These are phyloP conservation scores for fruit fly (Drosophila melanogaster) DNA, from an alignment of 1,140 invertebrate species.

Conservation along the genomic window DNA sequence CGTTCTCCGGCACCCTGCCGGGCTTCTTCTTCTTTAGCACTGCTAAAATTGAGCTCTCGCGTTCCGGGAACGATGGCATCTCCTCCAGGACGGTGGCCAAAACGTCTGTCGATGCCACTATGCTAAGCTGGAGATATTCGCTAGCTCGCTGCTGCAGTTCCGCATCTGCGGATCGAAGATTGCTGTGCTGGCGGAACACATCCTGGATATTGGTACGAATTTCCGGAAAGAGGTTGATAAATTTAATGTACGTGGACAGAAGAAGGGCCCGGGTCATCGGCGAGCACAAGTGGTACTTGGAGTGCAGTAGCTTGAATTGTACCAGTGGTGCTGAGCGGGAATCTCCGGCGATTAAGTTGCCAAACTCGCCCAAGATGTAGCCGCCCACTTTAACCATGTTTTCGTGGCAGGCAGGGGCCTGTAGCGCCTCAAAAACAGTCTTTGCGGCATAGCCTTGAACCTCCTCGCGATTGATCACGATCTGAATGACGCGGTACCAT, in stretches of 20 bases:
- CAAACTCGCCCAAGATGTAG: slow-evolving; percentile 99
- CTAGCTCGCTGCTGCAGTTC: slow-evolving; percentile 99
- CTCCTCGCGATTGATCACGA: slow-evolving; percentile 99
- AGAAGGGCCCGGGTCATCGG: slow-evolving; percentile 97
- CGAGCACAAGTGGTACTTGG: slow-evolving; percentile 99
- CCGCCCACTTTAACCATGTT: slow-evolving; percentile 99
- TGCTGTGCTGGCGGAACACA: slow-evolving; percentile 97
- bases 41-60: slow-evolving; percentile 98
- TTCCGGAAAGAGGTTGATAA: slow-evolving; percentile 99
- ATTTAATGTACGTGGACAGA: slow-evolving; percentile 99
- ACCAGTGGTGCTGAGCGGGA: slow-evolving; percentile 97
- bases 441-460: slow-evolving; percentile 99
- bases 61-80: slow-evolving; percentile 99
- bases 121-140: slow-evolving; percentile 98
- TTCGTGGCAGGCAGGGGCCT: slow-evolving; percentile 99
- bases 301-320: slow-evolving; percentile 98
- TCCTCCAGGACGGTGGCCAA: slow-evolving; percentile 99
- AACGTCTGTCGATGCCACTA: slow-evolving; percentile 98
- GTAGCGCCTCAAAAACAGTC: slow-evolving; percentile 99
- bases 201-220: slow-evolving; percentile 98
- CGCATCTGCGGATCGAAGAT: slow-evolving; percentile 98
- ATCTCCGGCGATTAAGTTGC: slow-evolving; percentile 99
- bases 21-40: slow-evolving; percentile 99
- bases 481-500: slow-evolving; percentile 99
- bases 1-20: slow-evolving; percentile 93